phyloP scores from a whole-genome alignment of 1,140 invertebrate species.

The Coptotermes formosanus region DNA sequence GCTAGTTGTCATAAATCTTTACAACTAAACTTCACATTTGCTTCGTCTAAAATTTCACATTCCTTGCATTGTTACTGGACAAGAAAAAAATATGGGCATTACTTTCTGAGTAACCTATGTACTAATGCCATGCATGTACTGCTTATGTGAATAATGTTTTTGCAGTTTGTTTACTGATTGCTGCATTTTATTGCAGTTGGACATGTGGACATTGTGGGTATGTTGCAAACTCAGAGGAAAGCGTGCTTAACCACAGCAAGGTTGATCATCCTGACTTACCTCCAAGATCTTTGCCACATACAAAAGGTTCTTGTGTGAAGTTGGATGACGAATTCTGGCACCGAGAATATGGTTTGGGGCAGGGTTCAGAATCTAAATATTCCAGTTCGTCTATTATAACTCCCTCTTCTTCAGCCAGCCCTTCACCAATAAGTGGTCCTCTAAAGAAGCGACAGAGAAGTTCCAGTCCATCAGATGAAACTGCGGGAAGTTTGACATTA shows the following conservation, averaged over 20 bases:
- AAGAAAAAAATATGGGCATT: no score
- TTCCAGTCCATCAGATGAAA: neutral
- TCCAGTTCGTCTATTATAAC: no score
- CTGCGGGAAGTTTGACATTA: neutral
- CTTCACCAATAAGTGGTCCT: neutral
- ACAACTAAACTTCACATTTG: no score
- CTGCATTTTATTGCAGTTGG: neutral
- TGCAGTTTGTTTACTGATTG: no score
- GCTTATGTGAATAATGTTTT: no score
- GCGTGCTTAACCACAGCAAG: neutral
- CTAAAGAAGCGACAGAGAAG: neutral
- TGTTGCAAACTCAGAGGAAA: neutral
- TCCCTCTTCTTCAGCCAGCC: neutral
- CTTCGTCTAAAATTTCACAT: no score
- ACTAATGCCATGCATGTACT: no score
- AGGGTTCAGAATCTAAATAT: neutral
- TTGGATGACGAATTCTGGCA: slow-evolving; percentile 48
- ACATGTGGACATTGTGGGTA: neutral
- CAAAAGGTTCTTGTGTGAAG: neutral
- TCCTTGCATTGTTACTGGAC: no score
- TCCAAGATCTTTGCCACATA: neutral
- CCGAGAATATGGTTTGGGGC: slow-evolving; percentile 45
- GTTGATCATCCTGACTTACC: neutral
- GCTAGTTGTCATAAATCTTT: no score
- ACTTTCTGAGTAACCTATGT: no score